phyloP scores from a whole-genome alignment of 2,888 invertebrate genomes.

The Noctua fimbriata region DNA sequence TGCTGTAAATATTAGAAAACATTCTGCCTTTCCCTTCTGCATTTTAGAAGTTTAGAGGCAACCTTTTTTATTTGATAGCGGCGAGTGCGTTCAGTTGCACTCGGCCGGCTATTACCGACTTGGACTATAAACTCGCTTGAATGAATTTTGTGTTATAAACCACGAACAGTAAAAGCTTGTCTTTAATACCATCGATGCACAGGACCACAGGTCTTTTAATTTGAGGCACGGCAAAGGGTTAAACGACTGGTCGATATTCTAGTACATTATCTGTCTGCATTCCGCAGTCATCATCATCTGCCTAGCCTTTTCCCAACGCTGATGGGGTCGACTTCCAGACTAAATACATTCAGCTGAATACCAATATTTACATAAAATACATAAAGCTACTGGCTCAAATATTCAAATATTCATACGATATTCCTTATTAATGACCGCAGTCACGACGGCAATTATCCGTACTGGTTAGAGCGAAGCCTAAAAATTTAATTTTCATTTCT shows the following conservation, averaged over 20 bases:
- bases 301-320: background rate
- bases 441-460: background rate
- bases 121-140: background rate
- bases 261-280: background rate
- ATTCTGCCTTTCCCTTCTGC: background rate
- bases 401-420: too few species aligned
- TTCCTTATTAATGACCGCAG: background rate
- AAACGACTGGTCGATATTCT: background rate
- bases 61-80: constrained; percentile 14
- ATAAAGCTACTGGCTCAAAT: too few species aligned
- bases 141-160: background rate
- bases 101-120: constrained; percentile 6
- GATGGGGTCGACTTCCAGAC: background rate
- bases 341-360: background rate
- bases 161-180: background rate
- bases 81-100: constrained; percentile 22
- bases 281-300: background rate
- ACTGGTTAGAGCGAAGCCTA: too few species aligned
- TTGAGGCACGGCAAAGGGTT: background rate
- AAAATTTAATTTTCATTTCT: too few species aligned
- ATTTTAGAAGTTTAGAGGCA: background rate
- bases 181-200: background rate
- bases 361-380: too few species aligned
- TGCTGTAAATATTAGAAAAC: background rate
- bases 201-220: background rate